phyloP scores from a whole-genome alignment of 2,888 invertebrate genomes.

The Ceramica pisi region DNA sequence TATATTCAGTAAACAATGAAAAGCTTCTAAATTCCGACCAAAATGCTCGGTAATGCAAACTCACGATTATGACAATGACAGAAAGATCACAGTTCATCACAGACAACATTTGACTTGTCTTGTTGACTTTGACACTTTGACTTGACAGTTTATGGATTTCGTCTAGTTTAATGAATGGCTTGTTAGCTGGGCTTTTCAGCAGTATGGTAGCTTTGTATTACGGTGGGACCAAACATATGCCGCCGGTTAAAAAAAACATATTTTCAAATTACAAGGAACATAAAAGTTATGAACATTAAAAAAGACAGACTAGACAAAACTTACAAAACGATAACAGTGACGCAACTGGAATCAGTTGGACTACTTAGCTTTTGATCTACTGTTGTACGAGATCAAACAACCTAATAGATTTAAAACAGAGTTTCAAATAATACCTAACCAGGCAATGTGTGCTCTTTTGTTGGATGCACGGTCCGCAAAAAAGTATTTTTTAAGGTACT shows the following conservation, averaged over 20 bases:
- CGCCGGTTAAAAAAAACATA: not conserved
- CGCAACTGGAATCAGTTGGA: no score
- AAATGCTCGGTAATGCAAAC: slow-evolving; percentile 64
- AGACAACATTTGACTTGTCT: slow-evolving; percentile 54
- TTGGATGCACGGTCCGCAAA: no score
- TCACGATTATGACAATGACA: slow-evolving; percentile 64
- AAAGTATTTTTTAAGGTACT: no score
- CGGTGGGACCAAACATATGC: not conserved
- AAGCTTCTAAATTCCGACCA: slow-evolving; percentile 33
- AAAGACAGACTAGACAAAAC: no score
- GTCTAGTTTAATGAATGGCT: not conserved
- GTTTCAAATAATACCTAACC: no score
- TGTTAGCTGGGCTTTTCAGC: not conserved
- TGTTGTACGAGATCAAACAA: no score
- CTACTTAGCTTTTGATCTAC: no score
- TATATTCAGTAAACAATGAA: slow-evolving; percentile 54
- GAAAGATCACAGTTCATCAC: slow-evolving; percentile 22
- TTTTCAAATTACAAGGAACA: no score
- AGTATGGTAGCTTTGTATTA: not conserved
- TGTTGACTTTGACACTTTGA: slow-evolving; percentile 20
- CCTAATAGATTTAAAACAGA: no score
- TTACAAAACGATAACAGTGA: no score
- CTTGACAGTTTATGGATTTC: slow-evolving; percentile 39
- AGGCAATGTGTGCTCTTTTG: no score
- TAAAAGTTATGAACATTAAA: no score